Conservation (phyloP, 2,888 invertebrate genomes). For the Heliconius hortense region DNA sequence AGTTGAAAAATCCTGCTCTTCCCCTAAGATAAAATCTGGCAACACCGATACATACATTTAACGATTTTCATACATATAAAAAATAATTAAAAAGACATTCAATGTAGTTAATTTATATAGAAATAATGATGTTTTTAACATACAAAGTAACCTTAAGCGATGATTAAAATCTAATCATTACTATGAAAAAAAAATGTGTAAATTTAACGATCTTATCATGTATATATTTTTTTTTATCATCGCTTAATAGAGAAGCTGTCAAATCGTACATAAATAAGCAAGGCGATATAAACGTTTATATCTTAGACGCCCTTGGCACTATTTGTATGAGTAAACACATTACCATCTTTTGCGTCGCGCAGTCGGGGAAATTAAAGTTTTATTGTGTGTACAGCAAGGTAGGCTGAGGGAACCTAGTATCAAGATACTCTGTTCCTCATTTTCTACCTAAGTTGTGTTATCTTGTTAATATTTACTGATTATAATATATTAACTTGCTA, state of each 20-base stretch:
- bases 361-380: neutral
- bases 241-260: neutral
- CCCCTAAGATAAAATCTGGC: too few species aligned
- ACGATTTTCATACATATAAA: neutral
- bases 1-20: too few species aligned
- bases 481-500: too few species aligned
- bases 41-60: too few species aligned
- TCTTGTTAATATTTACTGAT: too few species aligned
- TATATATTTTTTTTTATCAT: constrained; percentile 2
- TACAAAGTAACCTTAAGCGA: neutral
- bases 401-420: neutral
- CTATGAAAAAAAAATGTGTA: neutral
- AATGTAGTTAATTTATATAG: neutral
- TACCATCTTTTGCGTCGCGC: neutral
- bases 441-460: neutral
- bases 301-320: constrained; percentile 3
- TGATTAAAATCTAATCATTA: neutral
- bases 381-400: neutral
- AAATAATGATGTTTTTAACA: neutral
- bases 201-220: neutral
- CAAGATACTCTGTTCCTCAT: neutral
- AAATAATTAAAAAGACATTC: neutral
- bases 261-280: neutral
- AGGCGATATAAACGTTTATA: constrained; percentile 11
- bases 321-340: neutral